phyloP scores from a whole-genome alignment of 2,888 invertebrate genomes.

The Caradrina kadenii region DNA sequence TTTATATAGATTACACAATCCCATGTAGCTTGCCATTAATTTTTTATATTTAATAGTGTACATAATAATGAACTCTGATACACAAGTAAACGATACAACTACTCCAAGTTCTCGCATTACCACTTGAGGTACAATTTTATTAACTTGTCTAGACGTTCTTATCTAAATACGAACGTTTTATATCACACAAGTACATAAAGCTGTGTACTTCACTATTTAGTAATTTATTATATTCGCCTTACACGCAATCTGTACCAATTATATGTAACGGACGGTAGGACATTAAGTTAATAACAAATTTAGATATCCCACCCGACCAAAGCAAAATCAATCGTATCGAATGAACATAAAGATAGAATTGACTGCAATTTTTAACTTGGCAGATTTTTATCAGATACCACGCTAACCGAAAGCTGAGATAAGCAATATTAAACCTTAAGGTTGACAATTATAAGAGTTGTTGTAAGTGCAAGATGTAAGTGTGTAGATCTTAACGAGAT shows the following conservation, averaged over 20 bases:
- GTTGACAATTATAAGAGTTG: accelerated
- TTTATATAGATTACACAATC: too few species aligned
- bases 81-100: not conserved
- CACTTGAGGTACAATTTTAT: constrained; percentile 29
- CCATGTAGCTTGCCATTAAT: too few species aligned
- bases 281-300: constrained; percentile 37
- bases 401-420: not conserved
- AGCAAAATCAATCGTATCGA: not conserved
- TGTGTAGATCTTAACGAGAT: constrained; percentile 46
- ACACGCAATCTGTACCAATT: constrained; percentile 58
- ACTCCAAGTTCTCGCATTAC: constrained; percentile 24
- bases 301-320: not conserved
- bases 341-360: not conserved
- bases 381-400: constrained; percentile 27
- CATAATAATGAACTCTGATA: too few species aligned
- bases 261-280: constrained; percentile 37
- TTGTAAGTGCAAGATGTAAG: not conserved
- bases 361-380: constrained; percentile 11
- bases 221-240: constrained; percentile 54
- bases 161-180: constrained; percentile 32
- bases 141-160: constrained; percentile 35
- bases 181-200: constrained; percentile 10
- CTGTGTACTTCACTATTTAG: constrained; percentile 33
- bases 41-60: too few species aligned
- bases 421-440: not conserved